Base-by-base conservation (phyloP, 2,797 vertebrate genomes). In the Falco berigora region DNA sequence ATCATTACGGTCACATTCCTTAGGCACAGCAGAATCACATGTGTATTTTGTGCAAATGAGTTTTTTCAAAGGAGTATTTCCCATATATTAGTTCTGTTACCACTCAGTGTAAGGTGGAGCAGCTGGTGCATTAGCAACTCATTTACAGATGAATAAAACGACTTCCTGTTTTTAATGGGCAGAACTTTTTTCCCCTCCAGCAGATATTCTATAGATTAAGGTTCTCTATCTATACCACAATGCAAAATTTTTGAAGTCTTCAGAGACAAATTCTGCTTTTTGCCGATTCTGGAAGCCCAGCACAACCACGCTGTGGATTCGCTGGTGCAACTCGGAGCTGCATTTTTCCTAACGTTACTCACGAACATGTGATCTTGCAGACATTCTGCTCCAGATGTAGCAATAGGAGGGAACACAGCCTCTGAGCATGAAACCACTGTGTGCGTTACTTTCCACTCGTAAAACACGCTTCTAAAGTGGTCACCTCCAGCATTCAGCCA, bases 281-380 rank as follows among this genome's bases (percentile, higher is more conserved):
- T 44, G 84, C 79, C 7, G 9, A 55, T 10, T 24, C 77, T 71
- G 47, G 66, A 84, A 81, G 80, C 40, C 28, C 74, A 85, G 40
- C 52, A 62, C 42, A 93, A 73, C 46, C 49, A 34, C 5, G 2
- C 64, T 59, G 79, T 22, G 67, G 76, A 88, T 87, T 67, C 0
- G 2, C 62, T 84, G 79, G 62, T 85, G 72, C 46, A 73, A 67
- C 84, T 23, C 69, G 95, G 91, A 62, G 83, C 88, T 94, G 92
- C 90, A 94, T 94, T 95, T 93, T 97, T 96, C 89, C 80, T 59
- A 34, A 59, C 0, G 4, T 97, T 97, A 97, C 94, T 96, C 94
- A 95, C 36, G 2, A 86, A 30, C 85, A 96, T 89, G 90, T 97
- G 96, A 97, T 96, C 83, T 66, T 74, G 93, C 92, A 96, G 92